Evolutionary conservation across 2,113 vertebrate genomes (phyloP).

Genomic region (Coryphaenoides rupestris): DNA sequence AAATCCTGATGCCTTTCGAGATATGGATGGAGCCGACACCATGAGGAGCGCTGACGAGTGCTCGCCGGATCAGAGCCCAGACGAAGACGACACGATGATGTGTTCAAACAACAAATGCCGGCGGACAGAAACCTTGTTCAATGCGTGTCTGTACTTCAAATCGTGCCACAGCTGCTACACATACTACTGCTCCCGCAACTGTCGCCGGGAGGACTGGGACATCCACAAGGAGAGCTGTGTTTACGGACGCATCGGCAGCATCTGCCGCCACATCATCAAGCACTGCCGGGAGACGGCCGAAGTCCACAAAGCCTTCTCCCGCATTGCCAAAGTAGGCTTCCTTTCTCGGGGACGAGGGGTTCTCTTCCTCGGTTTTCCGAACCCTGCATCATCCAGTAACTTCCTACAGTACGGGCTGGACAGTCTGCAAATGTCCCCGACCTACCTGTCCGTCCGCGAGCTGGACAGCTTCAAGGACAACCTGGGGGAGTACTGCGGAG

Average conservation of each 20-base stretch:
- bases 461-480: slow-evolving; percentile 90
- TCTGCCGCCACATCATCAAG: slow-evolving; percentile 91
- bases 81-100: slow-evolving; percentile 95
- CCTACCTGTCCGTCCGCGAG: slow-evolving; percentile 91
- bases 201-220: slow-evolving; percentile 94
- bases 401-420: slow-evolving; percentile 92
- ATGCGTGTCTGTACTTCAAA: slow-evolving; percentile 97
- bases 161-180: slow-evolving; percentile 98
- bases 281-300: slow-evolving; percentile 89
- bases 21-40: slow-evolving; percentile 65
- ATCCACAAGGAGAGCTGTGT: slow-evolving; percentile 93
- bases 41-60: slow-evolving; percentile 76
- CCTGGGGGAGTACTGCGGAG: slow-evolving; percentile 88
- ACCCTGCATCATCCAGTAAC: slow-evolving; percentile 83
- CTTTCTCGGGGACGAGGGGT: slow-evolving; percentile 92
- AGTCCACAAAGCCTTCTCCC: slow-evolving; percentile 94
- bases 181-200: slow-evolving; percentile 95
- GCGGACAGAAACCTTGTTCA: slow-evolving; percentile 91
- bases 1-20: slow-evolving; percentile 50
- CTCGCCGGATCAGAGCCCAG: slow-evolving; percentile 88
- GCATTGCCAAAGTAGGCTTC: slow-evolving; percentile 94
- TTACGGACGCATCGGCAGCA: slow-evolving; percentile 87
- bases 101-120: slow-evolving; percentile 95
- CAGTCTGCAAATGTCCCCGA: slow-evolving; percentile 90
- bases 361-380: slow-evolving; percentile 94